Evolutionary conservation across 2,113 vertebrate genomes (phyloP).

Genomic region (Falcunculus frontatus): DNA sequence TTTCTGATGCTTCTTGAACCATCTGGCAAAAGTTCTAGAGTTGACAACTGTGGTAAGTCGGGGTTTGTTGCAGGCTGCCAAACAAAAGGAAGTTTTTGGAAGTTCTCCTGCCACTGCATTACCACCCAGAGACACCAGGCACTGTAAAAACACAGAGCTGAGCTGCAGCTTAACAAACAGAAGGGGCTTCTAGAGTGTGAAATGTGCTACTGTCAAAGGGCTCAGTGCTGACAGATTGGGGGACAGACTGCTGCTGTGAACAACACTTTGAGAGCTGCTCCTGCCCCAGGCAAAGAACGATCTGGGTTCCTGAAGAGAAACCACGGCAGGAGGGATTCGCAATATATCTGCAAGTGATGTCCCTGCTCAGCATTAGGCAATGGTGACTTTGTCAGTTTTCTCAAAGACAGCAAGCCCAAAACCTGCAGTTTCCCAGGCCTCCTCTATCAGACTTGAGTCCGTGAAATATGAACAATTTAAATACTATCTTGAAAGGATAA

Average conservation of each 20-base stretch:
- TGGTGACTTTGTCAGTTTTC: background rate
- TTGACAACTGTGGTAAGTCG: background rate
- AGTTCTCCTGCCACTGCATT: background rate
- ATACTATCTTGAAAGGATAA: background rate
- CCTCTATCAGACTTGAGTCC: background rate
- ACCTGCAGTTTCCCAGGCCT: background rate
- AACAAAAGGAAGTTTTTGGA: background rate
- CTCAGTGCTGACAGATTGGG: background rate
- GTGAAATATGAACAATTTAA: background rate
- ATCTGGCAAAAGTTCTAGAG: slow-evolving; percentile 6
- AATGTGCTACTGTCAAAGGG: background rate
- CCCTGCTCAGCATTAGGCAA: background rate
- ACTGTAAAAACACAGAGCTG: background rate
- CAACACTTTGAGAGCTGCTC: background rate
- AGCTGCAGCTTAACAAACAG: slow-evolving; percentile 2
- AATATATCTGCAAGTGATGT: background rate
- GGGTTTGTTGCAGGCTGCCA: background rate
- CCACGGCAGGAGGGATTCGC: background rate
- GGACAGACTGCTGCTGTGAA: background rate
- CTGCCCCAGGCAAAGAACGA: slow-evolving; percentile 14
- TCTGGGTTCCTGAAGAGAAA: slow-evolving; percentile 9
- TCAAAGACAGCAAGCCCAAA: background rate
- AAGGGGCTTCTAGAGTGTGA: background rate
- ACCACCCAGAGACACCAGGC: background rate
- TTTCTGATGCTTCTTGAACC: slow-evolving; percentile 15